Evolutionary conservation across 2,113 vertebrate species (phyloP).

Genomic region (Poeciliopsis occidentalis): DNA sequence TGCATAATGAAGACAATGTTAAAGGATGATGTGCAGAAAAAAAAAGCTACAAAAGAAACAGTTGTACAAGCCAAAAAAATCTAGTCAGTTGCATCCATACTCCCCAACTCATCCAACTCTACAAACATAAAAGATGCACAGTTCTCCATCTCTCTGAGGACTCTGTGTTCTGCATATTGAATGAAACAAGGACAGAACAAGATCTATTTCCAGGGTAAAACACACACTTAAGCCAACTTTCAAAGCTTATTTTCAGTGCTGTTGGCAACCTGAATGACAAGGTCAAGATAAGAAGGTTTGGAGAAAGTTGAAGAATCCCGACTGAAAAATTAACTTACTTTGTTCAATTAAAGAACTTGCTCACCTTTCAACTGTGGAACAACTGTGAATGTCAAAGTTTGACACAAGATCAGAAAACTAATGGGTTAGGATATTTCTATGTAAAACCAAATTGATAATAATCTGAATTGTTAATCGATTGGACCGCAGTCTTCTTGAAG

Average conservation of each 20-base stretch:
- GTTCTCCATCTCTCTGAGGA: constrained; percentile 57
- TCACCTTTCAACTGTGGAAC: neutral
- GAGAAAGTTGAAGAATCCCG: constrained; percentile 1
- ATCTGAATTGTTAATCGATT: neutral
- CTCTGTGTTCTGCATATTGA: constrained; percentile 57
- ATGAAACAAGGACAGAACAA: constrained; percentile 60
- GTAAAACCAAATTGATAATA: neutral
- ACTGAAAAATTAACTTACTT: neutral
- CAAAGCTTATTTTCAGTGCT: constrained; percentile 5
- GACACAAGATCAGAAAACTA: neutral
- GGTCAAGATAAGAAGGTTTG: constrained; percentile 37
- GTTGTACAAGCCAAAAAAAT: constrained; percentile 36
- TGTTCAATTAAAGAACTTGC: neutral
- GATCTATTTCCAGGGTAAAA: constrained; percentile 58
- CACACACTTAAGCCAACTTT: constrained; percentile 6
- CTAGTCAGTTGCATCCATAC: constrained; percentile 46
- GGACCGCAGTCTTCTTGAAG: neutral
- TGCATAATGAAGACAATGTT: constrained; percentile 71
- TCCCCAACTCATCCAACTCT: constrained; percentile 37
- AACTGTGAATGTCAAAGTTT: neutral
- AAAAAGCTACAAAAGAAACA: constrained; percentile 45
- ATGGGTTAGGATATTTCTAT: neutral
- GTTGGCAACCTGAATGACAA: neutral
- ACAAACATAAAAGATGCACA: constrained; percentile 60
- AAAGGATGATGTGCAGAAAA: constrained; percentile 36